Evolutionary conservation across 2,797 vertebrate genomes (phyloP), one percentile per base, ranked within the genome.

Genomic region (Clamator glandarius): DNA sequence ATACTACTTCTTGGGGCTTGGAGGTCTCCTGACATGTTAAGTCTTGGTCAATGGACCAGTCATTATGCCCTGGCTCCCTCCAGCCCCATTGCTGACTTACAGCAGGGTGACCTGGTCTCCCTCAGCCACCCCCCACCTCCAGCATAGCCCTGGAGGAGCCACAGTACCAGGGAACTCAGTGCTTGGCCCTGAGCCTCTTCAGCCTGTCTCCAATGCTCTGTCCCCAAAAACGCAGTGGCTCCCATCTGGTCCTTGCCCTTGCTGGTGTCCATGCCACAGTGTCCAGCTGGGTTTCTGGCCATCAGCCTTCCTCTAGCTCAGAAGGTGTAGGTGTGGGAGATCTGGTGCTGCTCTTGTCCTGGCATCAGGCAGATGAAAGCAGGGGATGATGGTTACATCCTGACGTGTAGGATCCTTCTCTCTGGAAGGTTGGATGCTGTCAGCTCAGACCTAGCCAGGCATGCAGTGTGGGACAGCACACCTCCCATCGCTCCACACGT

Each of bases 401-500:
- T 31, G 18, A 24, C 0, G 19, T 0, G 0, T 6, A 6, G 52
- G 52, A 36, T 77, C 61, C 52, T 84, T 68, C 35, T 59, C 36
- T 54, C 66, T 2, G 50, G 59, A 68, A 75, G 6, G 31, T 20
- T 55, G 11, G 10, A 23, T 68, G 57, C 79, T 67, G 57, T 0
- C 0, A 59, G 29, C 21, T 28, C 79, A 62, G 87, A n/a, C 6
- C 63, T 48, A 2, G 8, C 59, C 35, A 18, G 67, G n/a, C 41
- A 33, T 12, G 5, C 21, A 3, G 33, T 0, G 0, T 10, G 52
- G 44, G 24, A 21, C 70, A 55, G 70, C 31, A 52, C 16, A 4
- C 6, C 29, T 41, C 48, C 62, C 8, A 11, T 35, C 23, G 72
- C 48, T 29, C 35, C 0, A 0, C 28, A 8, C 5, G 3, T 1